These are phyloP conservation scores for Dendropsophus ebraccatus DNA, from an alignment of 2,113 vertebrate genomes.

Conservation along the genomic window DNA sequence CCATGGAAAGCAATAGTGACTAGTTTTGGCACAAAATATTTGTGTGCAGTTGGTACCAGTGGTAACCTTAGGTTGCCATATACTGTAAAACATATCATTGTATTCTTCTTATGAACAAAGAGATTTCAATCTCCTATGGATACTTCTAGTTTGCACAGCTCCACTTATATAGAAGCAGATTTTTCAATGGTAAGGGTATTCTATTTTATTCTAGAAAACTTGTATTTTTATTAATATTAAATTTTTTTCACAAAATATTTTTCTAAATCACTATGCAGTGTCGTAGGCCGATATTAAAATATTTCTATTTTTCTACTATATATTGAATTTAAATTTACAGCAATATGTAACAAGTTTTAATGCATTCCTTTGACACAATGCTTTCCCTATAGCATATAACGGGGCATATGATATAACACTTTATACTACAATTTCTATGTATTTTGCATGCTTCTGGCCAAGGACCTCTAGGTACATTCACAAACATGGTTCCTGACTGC, in stretches of 20 bases:
- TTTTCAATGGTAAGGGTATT: background rate
- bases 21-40: background rate
- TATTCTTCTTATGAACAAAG: conserved; percentile 28
- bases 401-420: background rate
- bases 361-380: background rate
- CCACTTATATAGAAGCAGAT: background rate
- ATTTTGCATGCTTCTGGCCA: background rate
- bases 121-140: conserved; percentile 1
- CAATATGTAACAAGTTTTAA: conserved; percentile 4
- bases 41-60: background rate
- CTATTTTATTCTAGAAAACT: background rate
- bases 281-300: conserved; percentile 36
- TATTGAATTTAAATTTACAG: conserved; percentile 16
- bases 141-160: conserved; percentile 36
- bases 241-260: conserved; percentile 27
- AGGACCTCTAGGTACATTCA: background rate
- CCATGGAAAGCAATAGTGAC: conserved; percentile 5
- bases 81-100: background rate
- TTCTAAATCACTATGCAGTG: conserved; percentile 31
- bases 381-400: background rate
- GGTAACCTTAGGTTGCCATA: background rate
- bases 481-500: background rate
- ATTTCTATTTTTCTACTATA: conserved; percentile 34
- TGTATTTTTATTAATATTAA: conserved; percentile 8
- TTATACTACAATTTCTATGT: background rate